Evolutionary conservation across 2,797 vertebrate genomes (phyloP).

Genomic region (Pseudochirops cupreus): DNA sequence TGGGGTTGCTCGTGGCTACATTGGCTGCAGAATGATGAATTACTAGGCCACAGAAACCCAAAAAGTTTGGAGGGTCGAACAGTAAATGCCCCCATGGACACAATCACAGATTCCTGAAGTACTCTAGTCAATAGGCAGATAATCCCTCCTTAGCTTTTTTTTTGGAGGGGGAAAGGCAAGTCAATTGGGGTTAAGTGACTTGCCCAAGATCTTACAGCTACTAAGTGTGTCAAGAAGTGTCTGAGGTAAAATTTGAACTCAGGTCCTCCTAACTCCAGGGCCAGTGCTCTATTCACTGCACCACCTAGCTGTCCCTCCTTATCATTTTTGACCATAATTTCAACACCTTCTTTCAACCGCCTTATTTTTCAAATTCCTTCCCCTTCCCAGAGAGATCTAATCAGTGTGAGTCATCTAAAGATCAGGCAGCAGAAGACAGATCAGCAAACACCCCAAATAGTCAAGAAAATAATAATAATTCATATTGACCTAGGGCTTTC

Average conservation of each 20-base stretch:
- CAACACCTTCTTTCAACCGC: neutral
- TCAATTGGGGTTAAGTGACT: too few species aligned
- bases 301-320: too few species aligned
- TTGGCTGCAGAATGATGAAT: neutral
- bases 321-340: neutral
- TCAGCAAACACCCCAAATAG: neutral
- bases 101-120: neutral
- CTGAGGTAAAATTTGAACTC: too few species aligned
- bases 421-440: neutral
- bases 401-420: neutral
- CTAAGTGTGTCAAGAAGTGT: too few species aligned
- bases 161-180: too few species aligned
- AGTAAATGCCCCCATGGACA: neutral
- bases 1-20: neutral
- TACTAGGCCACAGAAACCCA: neutral
- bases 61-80: neutral
- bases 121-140: neutral
- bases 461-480: neutral
- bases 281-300: too few species aligned
- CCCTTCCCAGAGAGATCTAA: neutral
- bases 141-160: neutral
- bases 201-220: too few species aligned
- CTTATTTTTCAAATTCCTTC: neutral
- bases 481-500: neutral
- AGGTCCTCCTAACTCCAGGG: too few species aligned